A percentile compares a stretch with the other conserved stretches of the same genome.
Evolutionary conservation across 2,113 vertebrate species (phyloP).

Genomic region (Sander lucioperca): DNA sequence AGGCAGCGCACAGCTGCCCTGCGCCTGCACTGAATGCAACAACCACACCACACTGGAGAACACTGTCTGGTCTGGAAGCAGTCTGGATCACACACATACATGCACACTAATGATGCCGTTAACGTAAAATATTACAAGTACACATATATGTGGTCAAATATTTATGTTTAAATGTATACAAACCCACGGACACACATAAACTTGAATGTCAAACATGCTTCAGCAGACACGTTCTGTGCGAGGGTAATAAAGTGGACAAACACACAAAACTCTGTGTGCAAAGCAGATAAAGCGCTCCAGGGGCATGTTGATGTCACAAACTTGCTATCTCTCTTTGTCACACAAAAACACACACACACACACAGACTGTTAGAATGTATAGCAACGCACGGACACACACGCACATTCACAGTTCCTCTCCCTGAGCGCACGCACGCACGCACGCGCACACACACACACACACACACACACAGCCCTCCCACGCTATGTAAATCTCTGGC

Average conservation of each 20-base stretch:
- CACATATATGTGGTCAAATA: not conserved
- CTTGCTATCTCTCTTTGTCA: slow-evolving; percentile 3
- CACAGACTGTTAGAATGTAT: slow-evolving; percentile 13
- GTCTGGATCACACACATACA: slow-evolving; percentile 77
- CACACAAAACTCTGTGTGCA: slow-evolving; percentile 22
- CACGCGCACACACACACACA: slow-evolving; percentile 1
- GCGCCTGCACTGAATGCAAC: slow-evolving; percentile 86
- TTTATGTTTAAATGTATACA: slow-evolving; percentile 14
- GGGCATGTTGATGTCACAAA: slow-evolving; percentile 15
- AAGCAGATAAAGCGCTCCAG: slow-evolving; percentile 21
- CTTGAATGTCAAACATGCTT: slow-evolving; percentile 16
- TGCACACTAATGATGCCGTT: not conserved
- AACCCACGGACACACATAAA: slow-evolving; percentile 4
- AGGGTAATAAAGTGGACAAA: slow-evolving; percentile 20
- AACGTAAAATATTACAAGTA: not conserved
- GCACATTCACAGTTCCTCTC: slow-evolving; percentile 2
- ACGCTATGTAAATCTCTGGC: slow-evolving; percentile 57
- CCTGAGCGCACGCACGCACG: not conserved
- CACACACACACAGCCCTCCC: slow-evolving; percentile 18
- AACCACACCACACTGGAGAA: slow-evolving; percentile 87
- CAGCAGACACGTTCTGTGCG: not conserved
- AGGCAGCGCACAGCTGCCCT: slow-evolving; percentile 73
- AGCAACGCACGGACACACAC: not conserved
- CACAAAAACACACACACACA: slow-evolving; percentile 1
- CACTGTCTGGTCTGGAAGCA: slow-evolving; percentile 89